A percentile compares a stretch with the other conserved stretches of the same genome.
Evolutionary conservation across 2,113 vertebrate genomes (phyloP).

Genomic region (Oryzias javanicus): DNA sequence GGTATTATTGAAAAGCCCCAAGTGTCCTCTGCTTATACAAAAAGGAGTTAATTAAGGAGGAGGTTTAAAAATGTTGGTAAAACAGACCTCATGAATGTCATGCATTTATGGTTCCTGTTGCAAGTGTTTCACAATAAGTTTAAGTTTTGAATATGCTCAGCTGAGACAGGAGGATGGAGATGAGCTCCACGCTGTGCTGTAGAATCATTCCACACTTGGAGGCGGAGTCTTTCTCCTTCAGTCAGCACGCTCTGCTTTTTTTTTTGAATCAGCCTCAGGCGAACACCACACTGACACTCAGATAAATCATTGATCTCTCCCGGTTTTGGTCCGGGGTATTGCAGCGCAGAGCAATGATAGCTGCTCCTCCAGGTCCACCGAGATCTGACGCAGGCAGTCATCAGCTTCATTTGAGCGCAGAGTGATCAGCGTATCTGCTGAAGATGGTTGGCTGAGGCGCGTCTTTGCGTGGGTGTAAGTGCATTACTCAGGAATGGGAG

Average conservation of each 20-base stretch:
- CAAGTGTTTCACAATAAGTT: too few species aligned
- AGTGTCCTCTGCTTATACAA: too few species aligned
- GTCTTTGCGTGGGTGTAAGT: slow-evolving; percentile 56
- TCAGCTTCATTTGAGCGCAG: slow-evolving; percentile 58
- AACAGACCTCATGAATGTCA: too few species aligned
- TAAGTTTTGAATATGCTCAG: slow-evolving; percentile 11
- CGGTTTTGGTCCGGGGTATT: slow-evolving; percentile 57
- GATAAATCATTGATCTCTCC: slow-evolving; percentile 70
- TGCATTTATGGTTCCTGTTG: too few species aligned
- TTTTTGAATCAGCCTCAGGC: slow-evolving; percentile 51
- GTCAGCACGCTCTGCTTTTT: slow-evolving; percentile 52
- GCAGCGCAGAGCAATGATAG: slow-evolving; percentile 31
- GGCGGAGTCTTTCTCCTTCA: slow-evolving; percentile 55
- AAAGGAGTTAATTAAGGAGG: too few species aligned
- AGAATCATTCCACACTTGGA: slow-evolving; percentile 38
- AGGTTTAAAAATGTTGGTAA: too few species aligned
- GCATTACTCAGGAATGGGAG: slow-evolving; percentile 47
- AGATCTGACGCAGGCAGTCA: slow-evolving; percentile 58
- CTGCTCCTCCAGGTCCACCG: slow-evolving; percentile 32
- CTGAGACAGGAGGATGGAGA: slow-evolving; percentile 32
- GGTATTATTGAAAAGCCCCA: too few species aligned
- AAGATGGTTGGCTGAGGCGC: slow-evolving; percentile 43
- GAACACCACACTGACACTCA: slow-evolving; percentile 49
- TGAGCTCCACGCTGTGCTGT: slow-evolving; percentile 38
- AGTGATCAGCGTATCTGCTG: slow-evolving; percentile 49